Base-by-base conservation (phyloP, 2,113 vertebrate species). In the Hyperopisus bebe region DNA sequence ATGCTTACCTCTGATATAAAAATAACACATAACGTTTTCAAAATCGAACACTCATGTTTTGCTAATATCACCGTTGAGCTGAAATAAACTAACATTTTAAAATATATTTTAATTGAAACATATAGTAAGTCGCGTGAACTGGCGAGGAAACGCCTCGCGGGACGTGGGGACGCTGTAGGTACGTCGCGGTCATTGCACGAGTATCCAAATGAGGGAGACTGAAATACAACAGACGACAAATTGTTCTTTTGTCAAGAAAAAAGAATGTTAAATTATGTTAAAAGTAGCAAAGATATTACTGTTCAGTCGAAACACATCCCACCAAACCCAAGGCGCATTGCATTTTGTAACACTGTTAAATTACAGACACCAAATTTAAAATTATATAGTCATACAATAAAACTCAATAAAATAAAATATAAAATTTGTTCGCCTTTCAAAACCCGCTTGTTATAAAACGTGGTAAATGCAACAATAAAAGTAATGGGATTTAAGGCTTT, bases 401-500 rank as follows among this genome's bases (percentile, higher is more conserved):
- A 91, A 93, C 90, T 91, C 55, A n/a, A 90, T 86, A 46, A 84
- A 84, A n/a, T 86, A 93, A 88, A 62, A 88, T 21, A 39, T 31
- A 46, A 62, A 88, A 53, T 88, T 3, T 24, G 87, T 62, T 66
- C 7, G 53, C 89, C 89, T 94, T 93, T 93, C 91, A 95, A 94
- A 94, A 90, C 90, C 90, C 82, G 93, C 93, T 93, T 92, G 91
- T 92, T 83, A 93, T 94, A 92, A 94, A 89, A 95, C 92, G 91
- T 94, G 93, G 92, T 95, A 91, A 91, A 94, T 90, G 92, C 91
- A 94, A 94, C 94, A 94, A 92, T 95, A 86, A 91, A 93, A 95
- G 92, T 96, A 96, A 96, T 96, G 93, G 95, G 95, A 96, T 96
- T 96, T 95, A 93, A 94, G 96, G 94, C 94, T 94, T 95, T 94